These are phyloP conservation scores for Sander lucioperca DNA, from an alignment of 2,113 vertebrate species.

Conservation along the genomic window DNA sequence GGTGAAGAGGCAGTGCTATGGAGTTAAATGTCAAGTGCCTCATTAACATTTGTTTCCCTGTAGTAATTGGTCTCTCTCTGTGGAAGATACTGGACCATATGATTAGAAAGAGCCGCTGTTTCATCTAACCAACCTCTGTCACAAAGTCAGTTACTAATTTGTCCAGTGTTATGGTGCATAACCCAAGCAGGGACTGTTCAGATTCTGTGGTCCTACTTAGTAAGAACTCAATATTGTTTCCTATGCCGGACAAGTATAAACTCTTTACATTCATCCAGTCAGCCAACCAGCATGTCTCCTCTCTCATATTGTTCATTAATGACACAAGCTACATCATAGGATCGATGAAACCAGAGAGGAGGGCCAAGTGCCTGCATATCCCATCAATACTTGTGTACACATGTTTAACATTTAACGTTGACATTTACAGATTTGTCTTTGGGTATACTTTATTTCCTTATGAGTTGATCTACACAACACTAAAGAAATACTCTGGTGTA, in stretches of 20 bases:
- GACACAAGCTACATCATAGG: neutral
- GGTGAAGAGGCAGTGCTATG: conserved; percentile 66
- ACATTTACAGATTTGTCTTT: neutral
- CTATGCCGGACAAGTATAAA: neutral
- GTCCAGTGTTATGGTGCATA: neutral
- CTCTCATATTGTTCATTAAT: conserved; percentile 24
- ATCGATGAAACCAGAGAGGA: neutral
- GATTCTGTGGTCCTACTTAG: neutral
- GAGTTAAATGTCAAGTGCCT: conserved; percentile 83
- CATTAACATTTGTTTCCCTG: conserved; percentile 81
- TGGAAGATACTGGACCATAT: conserved; percentile 15
- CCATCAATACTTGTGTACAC: neutral
- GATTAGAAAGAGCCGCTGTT: conserved; percentile 24
- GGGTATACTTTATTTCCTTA: neutral
- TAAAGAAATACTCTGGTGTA: neutral
- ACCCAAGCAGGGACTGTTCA: neutral
- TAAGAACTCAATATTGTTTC: neutral
- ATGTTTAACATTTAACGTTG: neutral
- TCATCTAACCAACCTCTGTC: conserved; percentile 22
- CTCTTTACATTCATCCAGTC: neutral
- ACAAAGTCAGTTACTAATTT: neutral
- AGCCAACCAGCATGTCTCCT: conserved; percentile 2
- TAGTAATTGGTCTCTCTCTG: conserved; percentile 60
- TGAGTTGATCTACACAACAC: neutral
- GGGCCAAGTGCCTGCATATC: neutral